Percentiles rank a stretch among this genome's conserved stretches.
Evolutionary conservation across 2,888 invertebrate species (phyloP).

Genomic region (Drosophila quinaria): DNA sequence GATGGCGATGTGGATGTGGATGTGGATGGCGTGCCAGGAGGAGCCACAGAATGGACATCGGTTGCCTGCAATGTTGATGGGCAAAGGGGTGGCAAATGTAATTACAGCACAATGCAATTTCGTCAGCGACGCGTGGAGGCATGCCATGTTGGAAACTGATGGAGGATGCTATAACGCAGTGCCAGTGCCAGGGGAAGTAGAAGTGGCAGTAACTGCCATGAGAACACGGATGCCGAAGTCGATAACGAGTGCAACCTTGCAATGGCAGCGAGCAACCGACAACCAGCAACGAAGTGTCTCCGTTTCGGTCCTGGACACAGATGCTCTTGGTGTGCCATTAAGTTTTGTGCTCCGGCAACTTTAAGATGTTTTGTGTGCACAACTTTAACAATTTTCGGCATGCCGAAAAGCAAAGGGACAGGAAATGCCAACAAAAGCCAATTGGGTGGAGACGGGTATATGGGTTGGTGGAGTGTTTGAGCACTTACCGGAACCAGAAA

Average conservation of each 20-base stretch:
- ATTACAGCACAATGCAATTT: slow-evolving; percentile 81
- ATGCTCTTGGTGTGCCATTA: slow-evolving; percentile 38
- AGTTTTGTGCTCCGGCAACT: slow-evolving; percentile 45
- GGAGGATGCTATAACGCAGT: slow-evolving; percentile 11
- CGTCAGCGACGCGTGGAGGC: slow-evolving; percentile 52
- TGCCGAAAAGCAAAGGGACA: slow-evolving; percentile 5
- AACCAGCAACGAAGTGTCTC: slow-evolving; percentile 14
- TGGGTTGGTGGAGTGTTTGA: background rate
- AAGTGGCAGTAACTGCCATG: slow-evolving; percentile 26
- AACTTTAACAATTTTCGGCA: slow-evolving; percentile 53
- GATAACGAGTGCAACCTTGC: slow-evolving; percentile 76
- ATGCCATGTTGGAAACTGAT: slow-evolving; percentile 19
- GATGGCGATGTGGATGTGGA: no score
- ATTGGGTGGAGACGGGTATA: slow-evolving; percentile 8
- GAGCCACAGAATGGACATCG: slow-evolving; percentile 60
- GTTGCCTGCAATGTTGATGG: slow-evolving; percentile 28
- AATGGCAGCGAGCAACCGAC: background rate
- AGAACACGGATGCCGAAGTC: slow-evolving; percentile 72
- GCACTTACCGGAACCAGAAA: slow-evolving; percentile 91
- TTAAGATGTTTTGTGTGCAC: slow-evolving; percentile 58
- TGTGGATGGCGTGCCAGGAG: slow-evolving; percentile 15
- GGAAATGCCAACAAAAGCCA: slow-evolving; percentile 41
- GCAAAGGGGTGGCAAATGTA: slow-evolving; percentile 65
- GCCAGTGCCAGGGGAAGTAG: background rate
- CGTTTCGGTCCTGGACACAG: slow-evolving; percentile 9